Conservation (phyloP, 2,113 vertebrate species). For the Cyphomyrus discorhynchus region DNA sequence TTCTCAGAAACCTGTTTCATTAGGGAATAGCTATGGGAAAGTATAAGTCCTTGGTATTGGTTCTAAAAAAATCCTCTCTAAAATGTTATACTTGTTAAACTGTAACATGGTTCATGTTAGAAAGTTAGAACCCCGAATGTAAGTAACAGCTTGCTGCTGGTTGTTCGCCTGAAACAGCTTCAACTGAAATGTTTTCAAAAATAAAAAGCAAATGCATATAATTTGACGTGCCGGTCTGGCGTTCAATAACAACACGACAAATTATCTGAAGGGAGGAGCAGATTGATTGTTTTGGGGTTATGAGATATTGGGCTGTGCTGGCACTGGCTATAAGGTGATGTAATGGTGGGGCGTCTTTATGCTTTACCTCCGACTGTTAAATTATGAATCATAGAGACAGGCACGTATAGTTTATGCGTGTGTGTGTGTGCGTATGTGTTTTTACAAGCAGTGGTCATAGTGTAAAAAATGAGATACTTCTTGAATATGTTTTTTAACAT, state of each 20-base stretch:
- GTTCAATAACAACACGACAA: not conserved
- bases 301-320: not conserved
- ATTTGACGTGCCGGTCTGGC: not conserved
- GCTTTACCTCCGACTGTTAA: not conserved
- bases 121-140: not conserved
- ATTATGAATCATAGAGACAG: not conserved
- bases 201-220: not conserved
- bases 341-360: not conserved
- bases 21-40: not conserved
- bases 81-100: not conserved
- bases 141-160: not conserved
- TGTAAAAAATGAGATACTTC: not conserved
- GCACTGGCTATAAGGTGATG: not conserved
- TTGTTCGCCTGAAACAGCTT: not conserved
- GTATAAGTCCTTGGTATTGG: not conserved
- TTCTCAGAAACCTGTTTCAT: not conserved
- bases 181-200: not conserved
- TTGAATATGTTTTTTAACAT: slow-evolving; percentile 6
- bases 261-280: not conserved
- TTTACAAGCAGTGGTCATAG: not conserved
- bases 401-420: not conserved
- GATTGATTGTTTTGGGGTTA: not conserved
- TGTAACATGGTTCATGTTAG: not conserved
- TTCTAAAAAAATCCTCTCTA: not conserved
- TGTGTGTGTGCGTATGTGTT: not conserved